Conservation (phyloP, 2,888 invertebrate genomes). For the Drepanosiphum platanoidis region DNA sequence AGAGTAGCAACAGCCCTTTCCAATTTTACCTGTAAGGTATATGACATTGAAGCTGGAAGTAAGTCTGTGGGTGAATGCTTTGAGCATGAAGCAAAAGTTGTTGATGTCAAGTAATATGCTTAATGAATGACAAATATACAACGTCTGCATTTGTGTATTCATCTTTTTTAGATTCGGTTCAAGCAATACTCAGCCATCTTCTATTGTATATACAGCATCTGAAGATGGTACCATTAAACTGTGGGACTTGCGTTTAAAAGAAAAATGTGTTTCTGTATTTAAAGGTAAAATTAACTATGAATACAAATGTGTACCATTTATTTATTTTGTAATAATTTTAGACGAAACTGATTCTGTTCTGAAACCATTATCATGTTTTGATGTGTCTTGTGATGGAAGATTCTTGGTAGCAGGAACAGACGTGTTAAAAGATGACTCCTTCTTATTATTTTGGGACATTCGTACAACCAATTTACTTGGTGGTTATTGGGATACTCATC, state of each 20-base stretch:
- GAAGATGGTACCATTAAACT: conserved; percentile 66
- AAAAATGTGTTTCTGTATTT: conserved; percentile 65
- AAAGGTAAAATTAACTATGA: conserved; percentile 20
- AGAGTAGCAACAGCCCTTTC: conserved; percentile 70
- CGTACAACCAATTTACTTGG: conserved; percentile 74
- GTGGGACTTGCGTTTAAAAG: conserved; percentile 74
- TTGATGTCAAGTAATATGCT: conserved; percentile 62
- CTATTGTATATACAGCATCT: conserved; percentile 58
- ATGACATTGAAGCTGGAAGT: conserved; percentile 65
- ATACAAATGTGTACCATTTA: background rate
- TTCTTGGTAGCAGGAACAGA: conserved; percentile 82
- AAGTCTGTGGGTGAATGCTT: background rate
- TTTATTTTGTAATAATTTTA: conserved; percentile 56
- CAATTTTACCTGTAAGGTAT: conserved; percentile 69
- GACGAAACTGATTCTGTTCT: conserved; percentile 65
- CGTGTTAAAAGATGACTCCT: conserved; percentile 76
- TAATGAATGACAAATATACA: background rate
- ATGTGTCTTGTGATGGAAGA: conserved; percentile 76
- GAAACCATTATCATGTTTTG: conserved; percentile 78
- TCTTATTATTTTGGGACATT: conserved; percentile 83
- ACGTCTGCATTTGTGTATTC: background rate
- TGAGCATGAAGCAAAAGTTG: conserved; percentile 62
- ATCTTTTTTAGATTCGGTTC: conserved; percentile 40
- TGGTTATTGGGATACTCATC: conserved; percentile 85
- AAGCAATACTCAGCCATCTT: conserved; percentile 2